Evolutionary conservation across 2,888 invertebrate species (phyloP), one percentile per base, ranked within the genome.

Genomic region (Lepeophtheirus nordmannii): DNA sequence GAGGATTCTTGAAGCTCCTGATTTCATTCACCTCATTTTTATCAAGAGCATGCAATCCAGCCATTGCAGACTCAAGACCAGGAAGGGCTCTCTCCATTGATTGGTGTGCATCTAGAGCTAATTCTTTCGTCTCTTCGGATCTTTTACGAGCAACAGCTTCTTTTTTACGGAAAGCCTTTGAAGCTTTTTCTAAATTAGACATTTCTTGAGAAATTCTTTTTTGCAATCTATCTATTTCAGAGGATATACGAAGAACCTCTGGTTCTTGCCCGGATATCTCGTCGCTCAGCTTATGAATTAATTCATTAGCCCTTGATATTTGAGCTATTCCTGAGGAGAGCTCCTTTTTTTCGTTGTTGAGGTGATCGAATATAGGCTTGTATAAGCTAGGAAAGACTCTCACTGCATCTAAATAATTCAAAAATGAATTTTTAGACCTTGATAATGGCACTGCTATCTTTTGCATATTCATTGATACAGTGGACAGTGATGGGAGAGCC

Each of bases 1-100:
- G 92, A 0, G 92, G 92, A 72, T 89, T 89, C 70, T 85, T 85
- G 74, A 91, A 91, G 0, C 88, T 89, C 72, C 87, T 84, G 64
- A 93, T 77, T 75, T 93, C 92, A 74, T 89, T 87, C 66, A 93
- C 89, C 73, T 93, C 92, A 46, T 83, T 86, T 74, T 92, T 92
- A 73, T 89, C 91, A 17, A 93, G 78, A 0, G 87, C 80, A 72
- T 89, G 86, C 0, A 93, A 78, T 0, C 92, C 89, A 72, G 85
- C 84, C 68, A 86, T 84, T 0, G 92, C 89, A 7, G 86, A 86
- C 68, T 87, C 85, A 74, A 92, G 80, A 0, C 89, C 89, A 0
- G 91, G 92, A 77, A 91, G 80, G 0, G 89, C 92, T 10, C 86
- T 83, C 68, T 88, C 87, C 58, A 93, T 78, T 75, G 92, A 92